Evolutionary conservation across 2,113 vertebrate genomes (phyloP).

Genomic region (Hydropotes inermis): DNA sequence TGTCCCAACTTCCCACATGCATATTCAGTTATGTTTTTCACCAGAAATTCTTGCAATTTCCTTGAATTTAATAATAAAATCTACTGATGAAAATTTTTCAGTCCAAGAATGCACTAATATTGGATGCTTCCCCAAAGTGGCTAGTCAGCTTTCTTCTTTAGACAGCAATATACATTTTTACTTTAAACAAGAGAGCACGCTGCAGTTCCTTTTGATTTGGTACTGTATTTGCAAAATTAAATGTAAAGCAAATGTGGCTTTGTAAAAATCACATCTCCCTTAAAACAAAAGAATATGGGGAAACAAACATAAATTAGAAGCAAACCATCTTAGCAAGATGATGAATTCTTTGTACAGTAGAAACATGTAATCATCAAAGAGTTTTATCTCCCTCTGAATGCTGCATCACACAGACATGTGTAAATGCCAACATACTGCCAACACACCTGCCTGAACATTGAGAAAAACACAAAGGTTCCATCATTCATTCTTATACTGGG

Average conservation of each 20-base stretch:
- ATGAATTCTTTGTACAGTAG: constrained; percentile 62
- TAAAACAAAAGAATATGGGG: constrained; percentile 44
- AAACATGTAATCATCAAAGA: constrained; percentile 66
- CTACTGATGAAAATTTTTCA: not conserved
- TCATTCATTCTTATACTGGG: constrained; percentile 61
- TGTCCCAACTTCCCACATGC: not conserved
- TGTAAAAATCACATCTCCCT: constrained; percentile 45
- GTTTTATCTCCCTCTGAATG: constrained; percentile 67
- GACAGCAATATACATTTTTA: constrained; percentile 10
- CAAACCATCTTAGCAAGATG: constrained; percentile 24
- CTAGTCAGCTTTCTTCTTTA: not conserved
- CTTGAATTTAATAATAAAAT: constrained; percentile 23
- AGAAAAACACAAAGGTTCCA: constrained; percentile 65
- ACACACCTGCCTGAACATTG: constrained; percentile 68
- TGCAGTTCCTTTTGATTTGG: constrained; percentile 33
- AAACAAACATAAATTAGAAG: constrained; percentile 54
- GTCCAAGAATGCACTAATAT: not conserved
- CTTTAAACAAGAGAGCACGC: constrained; percentile 10
- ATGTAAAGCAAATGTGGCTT: constrained; percentile 52
- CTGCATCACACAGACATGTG: constrained; percentile 60
- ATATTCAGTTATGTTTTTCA: not conserved
- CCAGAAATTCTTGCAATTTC: not conserved
- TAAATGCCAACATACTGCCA: constrained; percentile 72
- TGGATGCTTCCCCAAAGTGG: not conserved
- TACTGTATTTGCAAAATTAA: constrained; percentile 53